Conservation (phyloP, 2,797 vertebrate genomes). For the Miichthys miiuy region DNA sequence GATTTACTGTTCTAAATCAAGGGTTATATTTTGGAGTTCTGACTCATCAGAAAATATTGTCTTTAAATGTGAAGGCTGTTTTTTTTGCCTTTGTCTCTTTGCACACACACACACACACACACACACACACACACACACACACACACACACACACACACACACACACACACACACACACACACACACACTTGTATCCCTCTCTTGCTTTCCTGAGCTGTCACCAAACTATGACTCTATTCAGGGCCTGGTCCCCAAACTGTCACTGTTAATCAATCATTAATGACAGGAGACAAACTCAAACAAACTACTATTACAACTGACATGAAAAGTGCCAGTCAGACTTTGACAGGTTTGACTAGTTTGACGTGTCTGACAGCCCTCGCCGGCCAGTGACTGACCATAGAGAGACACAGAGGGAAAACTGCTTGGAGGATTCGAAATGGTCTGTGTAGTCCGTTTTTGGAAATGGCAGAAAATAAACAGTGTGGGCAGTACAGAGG, state of each 20-base stretch:
- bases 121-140: too few relatives aligned
- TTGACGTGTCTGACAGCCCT: conserved; percentile 49
- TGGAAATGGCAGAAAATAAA: conserved; percentile 56
- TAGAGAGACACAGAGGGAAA: conserved; percentile 23
- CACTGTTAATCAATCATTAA: conserved; percentile 67
- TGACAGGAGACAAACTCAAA: conserved; percentile 55
- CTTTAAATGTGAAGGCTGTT: background rate
- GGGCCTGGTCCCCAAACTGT: conserved; percentile 55
- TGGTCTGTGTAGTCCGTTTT: conserved; percentile 28
- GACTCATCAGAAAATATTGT: conserved; percentile 36
- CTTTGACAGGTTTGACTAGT: conserved; percentile 43
- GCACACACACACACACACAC: background rate
- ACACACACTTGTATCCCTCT: conserved; percentile 11
- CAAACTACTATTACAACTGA: conserved; percentile 39
- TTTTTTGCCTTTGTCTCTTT: conserved; percentile 2
- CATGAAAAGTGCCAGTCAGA: conserved; percentile 41
- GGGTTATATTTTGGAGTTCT: conserved; percentile 24
- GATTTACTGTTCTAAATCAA: conserved; percentile 21
- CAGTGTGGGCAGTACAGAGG: conserved; percentile 53
- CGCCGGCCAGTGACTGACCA: conserved; percentile 26
- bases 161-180: background rate
- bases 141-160: background rate
- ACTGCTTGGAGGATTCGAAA: conserved; percentile 11
- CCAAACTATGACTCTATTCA: conserved; percentile 35
- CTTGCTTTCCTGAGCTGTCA: conserved; percentile 37